Base-by-base conservation (phyloP, 1,140 invertebrate genomes). In the Calosoma granatense region DNA sequence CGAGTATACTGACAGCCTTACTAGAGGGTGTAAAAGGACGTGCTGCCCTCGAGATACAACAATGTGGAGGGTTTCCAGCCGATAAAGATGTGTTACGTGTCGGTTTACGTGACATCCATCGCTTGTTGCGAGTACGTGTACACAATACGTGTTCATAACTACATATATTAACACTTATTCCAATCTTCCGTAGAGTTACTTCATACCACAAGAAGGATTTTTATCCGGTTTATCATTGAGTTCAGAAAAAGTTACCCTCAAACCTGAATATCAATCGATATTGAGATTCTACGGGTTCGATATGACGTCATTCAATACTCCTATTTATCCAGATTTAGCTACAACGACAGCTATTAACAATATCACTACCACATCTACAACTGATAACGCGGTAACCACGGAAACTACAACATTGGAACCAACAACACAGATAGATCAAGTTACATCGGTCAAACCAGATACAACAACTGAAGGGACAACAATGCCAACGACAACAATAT, bases 261-360 rank as follows among this genome's bases (percentile, higher is more conserved):
- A 79, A 20, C 74, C 79, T 11, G 79, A 81, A 21, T 90, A 87
- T 63, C 81, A 83, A 66, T 78, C 81, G 19, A 74, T 87, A 23
- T 69, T 91, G 15, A 74, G 78, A 57, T 89, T 88, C 69, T 90
- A 90, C 64, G 87, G 87, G 1, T 91, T 87, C 65, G 84, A 89
- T 70, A 71, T 83, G 52, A 75, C 76, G 1, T 63, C 67, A 12
- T 71, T 70, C 54, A 67, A 70, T 47, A 67, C 61, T 61, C 62
- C 67, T 4, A 41, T 67, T 12, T 69, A 65, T 59, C 68, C 68
- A 6, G 64, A 65, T 36, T 58, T 63, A 14, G 53, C 56, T 23
- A 67, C 67, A 2, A 67, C 65, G 55, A 64, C 58, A 20, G 63
- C 67, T 21, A 68, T 63, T 22, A 56, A 57, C 6, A 59, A 64